phyloP scores from a whole-genome alignment of 2,113 vertebrate genomes.

The Pampusana beccarii region DNA sequence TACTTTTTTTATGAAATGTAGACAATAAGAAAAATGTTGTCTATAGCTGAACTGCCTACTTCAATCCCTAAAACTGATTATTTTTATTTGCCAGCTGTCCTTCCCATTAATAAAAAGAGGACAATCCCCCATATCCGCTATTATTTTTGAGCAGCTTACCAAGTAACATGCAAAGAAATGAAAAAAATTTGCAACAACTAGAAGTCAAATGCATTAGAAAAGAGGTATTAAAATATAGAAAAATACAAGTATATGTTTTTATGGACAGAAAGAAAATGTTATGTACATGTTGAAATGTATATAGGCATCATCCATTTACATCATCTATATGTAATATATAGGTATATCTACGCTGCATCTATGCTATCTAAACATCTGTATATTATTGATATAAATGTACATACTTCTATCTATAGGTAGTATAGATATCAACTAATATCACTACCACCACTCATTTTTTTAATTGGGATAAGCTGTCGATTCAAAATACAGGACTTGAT shows the following conservation, averaged over 20 bases:
- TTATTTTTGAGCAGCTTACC: not conserved
- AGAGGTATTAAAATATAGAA: not conserved
- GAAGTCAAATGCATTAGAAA: not conserved
- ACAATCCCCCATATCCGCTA: not conserved
- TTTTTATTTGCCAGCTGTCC: not conserved
- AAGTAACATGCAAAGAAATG: not conserved
- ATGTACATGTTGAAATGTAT: not conserved
- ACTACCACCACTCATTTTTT: not conserved
- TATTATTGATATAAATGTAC: not conserved
- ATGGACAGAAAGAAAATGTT: not conserved
- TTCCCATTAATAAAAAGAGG: not conserved
- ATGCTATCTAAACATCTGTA: not conserved
- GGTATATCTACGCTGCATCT: not conserved
- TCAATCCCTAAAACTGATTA: not conserved
- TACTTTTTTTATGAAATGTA: not conserved
- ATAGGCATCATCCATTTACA: not conserved
- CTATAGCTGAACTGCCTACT: not conserved
- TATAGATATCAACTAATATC: not conserved
- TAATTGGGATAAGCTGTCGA: not conserved
- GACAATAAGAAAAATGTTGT: not conserved
- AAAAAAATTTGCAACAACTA: not conserved
- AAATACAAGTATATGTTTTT: not conserved
- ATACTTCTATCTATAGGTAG: not conserved
- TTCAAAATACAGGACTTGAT: not conserved
- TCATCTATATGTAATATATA: not conserved